A percentile compares a stretch with the other conserved stretches of the same genome.
Evolutionary conservation across 2,797 vertebrate genomes (phyloP).

Genomic region (Chaetophractus vellerosus): DNA sequence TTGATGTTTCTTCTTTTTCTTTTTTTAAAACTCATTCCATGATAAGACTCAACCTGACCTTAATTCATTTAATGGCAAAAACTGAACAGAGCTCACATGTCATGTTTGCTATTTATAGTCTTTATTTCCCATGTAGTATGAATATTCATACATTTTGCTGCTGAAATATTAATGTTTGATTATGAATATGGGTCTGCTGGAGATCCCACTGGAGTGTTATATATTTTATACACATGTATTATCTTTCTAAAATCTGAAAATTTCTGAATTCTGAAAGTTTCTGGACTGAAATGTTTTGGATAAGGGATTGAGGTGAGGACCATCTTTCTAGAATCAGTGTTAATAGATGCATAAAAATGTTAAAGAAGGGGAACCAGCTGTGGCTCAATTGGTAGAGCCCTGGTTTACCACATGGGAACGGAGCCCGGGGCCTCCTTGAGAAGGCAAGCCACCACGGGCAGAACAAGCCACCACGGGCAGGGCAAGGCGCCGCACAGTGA

Average conservation of each 20-base stretch:
- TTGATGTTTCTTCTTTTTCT: not conserved
- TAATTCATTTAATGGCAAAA: conserved; percentile 62
- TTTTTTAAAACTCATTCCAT: conserved; percentile 35
- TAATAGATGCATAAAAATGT: not conserved
- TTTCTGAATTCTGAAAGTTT: conserved; percentile 30
- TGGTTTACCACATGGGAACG: too few relatives aligned
- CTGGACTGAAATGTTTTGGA: not conserved
- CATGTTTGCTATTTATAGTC: not conserved
- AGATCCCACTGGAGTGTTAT: not conserved
- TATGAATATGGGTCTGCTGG: not conserved
- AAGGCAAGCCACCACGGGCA: too few relatives aligned
- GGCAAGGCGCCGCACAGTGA: too few relatives aligned
- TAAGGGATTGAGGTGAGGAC: not conserved
- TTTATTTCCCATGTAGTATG: conserved; percentile 3
- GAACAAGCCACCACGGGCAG: too few relatives aligned
- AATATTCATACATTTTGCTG: conserved; percentile 16
- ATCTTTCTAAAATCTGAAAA: conserved; percentile 25
- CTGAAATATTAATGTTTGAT: conserved; percentile 41
- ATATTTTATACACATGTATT: not conserved
- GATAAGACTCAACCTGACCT: conserved; percentile 35
- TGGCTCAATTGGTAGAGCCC: too few relatives aligned
- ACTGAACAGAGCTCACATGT: conserved; percentile 47
- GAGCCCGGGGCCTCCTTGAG: too few relatives aligned
- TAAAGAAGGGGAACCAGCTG: too few relatives aligned
- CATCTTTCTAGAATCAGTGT: not conserved